phyloP scores from a whole-genome alignment of 2,888 invertebrate species.

The Lissocephala sabroskyi region DNA sequence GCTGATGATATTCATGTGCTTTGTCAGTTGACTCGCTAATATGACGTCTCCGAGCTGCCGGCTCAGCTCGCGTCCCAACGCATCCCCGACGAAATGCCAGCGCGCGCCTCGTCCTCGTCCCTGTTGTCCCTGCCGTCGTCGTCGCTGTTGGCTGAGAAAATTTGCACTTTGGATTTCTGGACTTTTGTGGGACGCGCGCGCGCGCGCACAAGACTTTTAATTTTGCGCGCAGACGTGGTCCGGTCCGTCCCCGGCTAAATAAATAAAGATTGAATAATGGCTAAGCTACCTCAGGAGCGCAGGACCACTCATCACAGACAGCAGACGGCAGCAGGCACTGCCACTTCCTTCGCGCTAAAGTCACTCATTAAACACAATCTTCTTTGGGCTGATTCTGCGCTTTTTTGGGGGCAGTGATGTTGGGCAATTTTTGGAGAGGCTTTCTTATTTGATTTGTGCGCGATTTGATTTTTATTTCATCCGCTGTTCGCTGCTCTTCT shows the following conservation, averaged over 20 bases:
- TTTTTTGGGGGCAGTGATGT: background rate
- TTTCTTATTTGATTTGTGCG: conserved; percentile 49
- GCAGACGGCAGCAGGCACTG: background rate
- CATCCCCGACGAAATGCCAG: conserved; percentile 22
- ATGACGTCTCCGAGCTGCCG: conserved; percentile 58
- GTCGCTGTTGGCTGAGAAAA: conserved; percentile 63
- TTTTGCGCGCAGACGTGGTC: conserved; percentile 33
- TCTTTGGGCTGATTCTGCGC: no score
- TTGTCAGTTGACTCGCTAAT: conserved; percentile 65
- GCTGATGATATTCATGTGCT: conserved; percentile 66
- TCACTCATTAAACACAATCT: conserved; percentile 65
- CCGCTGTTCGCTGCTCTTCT: conserved; percentile 23
- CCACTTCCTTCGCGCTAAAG: conserved; percentile 33
- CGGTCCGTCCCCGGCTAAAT: conserved; percentile 41
- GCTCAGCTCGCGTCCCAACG: background rate
- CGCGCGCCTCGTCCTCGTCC: no score
- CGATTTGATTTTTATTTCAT: conserved; percentile 46
- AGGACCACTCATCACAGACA: no score
- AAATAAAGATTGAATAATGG: conserved; percentile 63
- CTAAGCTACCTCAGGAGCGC: conserved; percentile 51
- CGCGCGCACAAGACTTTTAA: conserved; percentile 44
- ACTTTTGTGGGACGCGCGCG: conserved; percentile 22
- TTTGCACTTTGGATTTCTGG: conserved; percentile 61
- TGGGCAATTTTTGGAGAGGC: background rate
- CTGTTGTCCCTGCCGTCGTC: no score